Base-by-base conservation (phyloP, 2,797 vertebrate genomes). In the Etheostoma nigrum region DNA sequence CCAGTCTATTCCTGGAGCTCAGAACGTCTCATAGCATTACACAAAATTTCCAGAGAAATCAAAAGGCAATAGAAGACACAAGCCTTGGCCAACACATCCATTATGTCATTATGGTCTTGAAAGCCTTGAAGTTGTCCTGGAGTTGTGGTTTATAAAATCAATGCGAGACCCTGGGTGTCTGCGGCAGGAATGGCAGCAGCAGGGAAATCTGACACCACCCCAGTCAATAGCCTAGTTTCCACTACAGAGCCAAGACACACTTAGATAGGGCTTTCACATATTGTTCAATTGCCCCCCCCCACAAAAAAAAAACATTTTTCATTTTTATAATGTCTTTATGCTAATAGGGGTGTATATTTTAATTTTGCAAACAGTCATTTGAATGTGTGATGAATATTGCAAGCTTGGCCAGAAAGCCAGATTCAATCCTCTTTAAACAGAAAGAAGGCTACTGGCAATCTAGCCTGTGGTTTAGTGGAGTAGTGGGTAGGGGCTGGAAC, bases 161-260 rank as follows among this genome's bases (percentile, higher is more conserved):
- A 93, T 93, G 79, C 1, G 19, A 82, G 80, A 67, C 76, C 79
- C 42, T n/a, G 74, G 77, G 83, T 80, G 88, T 85, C 82, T 86
- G 88, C 53, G 62, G 77, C 83, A 76, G 79, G 78, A 89, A 82
- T 69, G 61, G 87, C 85, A 84, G 82, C 84, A 82, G 79, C 71
- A 67, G 53, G 40, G 93, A 91, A 94, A 95, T 78, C 76, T 67
- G 93, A 95, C 85, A 93, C 93, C 85, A 42, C 70, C 48, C 75
- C 76, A 85, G 87, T 82, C 83, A 83, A 85, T 84, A 81, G 77
- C 72, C 76, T 62, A 79, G 73, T 83, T 91, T 91, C 82, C 72
- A 78, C 79, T 61, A 45, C 75, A 86, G 67, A 83, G 72, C 65
- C 44, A 63, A 57, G 60, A 23, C 77, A 67, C 68, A 44, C 57